Conservation (phyloP, 2,797 vertebrate genomes). For the Lateolabrax maculatus region DNA sequence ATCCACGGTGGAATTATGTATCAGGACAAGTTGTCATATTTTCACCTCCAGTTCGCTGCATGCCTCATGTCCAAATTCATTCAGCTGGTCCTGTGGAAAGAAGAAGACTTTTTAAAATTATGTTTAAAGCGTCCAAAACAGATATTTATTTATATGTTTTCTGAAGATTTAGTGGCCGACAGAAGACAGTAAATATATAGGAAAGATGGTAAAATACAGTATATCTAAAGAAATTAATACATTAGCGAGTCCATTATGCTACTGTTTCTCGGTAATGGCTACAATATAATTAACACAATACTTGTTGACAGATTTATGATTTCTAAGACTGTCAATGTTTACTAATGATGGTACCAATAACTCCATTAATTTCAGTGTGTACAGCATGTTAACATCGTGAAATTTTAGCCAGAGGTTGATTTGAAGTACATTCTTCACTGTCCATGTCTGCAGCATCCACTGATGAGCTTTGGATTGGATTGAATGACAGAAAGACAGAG, state of each 20-base stretch:
- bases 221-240: neutral
- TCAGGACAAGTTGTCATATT: neutral
- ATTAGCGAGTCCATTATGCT: neutral
- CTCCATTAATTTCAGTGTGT: neutral
- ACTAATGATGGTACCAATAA: neutral
- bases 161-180: neutral
- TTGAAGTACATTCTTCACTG: neutral
- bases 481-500: slow-evolving; percentile 91
- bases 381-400: neutral
- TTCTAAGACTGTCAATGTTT: neutral
- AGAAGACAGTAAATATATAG: neutral
- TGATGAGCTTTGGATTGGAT: slow-evolving; percentile 94
- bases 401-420: neutral
- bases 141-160: neutral
- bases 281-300: neutral
- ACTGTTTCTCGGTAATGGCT: neutral
- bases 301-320: neutral
- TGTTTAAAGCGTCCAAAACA: neutral
- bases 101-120: neutral
- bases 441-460: slow-evolving; percentile 76
- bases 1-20: neutral
- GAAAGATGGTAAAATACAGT: neutral
- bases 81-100: neutral
- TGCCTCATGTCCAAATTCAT: neutral
- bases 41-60: neutral